phyloP scores from a whole-genome alignment of 1,140 invertebrate species.

The Ooceraea biroi region DNA sequence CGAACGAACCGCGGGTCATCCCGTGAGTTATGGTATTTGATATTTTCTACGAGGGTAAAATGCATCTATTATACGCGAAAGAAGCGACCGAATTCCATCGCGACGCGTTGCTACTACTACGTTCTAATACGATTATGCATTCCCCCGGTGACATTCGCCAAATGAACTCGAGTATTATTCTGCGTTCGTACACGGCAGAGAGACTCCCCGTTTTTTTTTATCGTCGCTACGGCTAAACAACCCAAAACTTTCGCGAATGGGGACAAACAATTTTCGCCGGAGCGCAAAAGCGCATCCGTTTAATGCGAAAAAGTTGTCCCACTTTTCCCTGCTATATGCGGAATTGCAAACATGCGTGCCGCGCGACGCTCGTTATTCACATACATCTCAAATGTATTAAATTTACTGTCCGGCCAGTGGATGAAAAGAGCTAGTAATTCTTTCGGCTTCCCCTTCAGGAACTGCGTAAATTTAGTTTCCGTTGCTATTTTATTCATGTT shows the following conservation, averaged over 20 bases:
- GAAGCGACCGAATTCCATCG: background rate
- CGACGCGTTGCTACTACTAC: background rate
- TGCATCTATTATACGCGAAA: background rate
- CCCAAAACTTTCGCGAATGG: background rate
- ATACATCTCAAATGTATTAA: too few species aligned
- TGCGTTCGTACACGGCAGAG: background rate
- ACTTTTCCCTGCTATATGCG: too few species aligned
- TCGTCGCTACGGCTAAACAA: background rate
- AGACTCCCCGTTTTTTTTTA: background rate
- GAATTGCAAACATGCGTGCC: too few species aligned
- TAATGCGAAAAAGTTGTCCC: too few species aligned
- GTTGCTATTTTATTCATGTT: too few species aligned
- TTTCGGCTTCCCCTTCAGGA: too few species aligned
- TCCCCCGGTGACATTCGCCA: background rate
- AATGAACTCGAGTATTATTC: background rate
- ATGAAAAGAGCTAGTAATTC: too few species aligned
- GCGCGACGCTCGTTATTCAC: too few species aligned
- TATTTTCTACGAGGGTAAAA: conserved; percentile 21
- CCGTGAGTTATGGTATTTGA: conserved; percentile 16
- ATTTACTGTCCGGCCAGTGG: too few species aligned
- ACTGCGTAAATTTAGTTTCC: too few species aligned
- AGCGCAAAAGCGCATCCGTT: too few species aligned
- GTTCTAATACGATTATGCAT: conserved; percentile 37
- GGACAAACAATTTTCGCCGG: background rate
- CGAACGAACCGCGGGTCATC: background rate